phyloP scores from a whole-genome alignment of 2,113 vertebrate genomes.

The Menura novaehollandiae region DNA sequence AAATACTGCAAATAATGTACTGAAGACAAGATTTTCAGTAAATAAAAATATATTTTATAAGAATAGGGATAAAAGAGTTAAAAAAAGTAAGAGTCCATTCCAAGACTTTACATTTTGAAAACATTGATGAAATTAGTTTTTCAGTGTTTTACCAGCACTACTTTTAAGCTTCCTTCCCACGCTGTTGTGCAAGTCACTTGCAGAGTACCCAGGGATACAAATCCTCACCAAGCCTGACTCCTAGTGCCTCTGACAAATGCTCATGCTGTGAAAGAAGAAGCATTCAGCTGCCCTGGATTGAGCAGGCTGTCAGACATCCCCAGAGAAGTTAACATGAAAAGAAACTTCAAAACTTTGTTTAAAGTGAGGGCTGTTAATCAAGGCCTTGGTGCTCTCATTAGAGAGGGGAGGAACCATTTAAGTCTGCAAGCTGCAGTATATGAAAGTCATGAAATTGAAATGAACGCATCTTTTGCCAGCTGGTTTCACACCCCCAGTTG shows the following conservation, averaged over 20 bases:
- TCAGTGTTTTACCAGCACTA: slow-evolving; percentile 37
- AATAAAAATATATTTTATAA: not conserved
- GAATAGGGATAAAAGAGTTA: not conserved
- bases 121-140: slow-evolving; percentile 44
- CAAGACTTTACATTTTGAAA: slow-evolving; percentile 36
- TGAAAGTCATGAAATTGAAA: slow-evolving; percentile 52
- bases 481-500: slow-evolving; percentile 69
- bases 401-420: slow-evolving; percentile 12
- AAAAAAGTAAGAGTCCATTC: not conserved
- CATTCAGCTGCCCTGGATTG: not conserved
- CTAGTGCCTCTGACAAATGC: not conserved
- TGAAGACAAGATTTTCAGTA: not conserved
- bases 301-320: not conserved
- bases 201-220: not conserved
- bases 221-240: not conserved
- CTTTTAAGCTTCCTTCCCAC: slow-evolving; percentile 49
- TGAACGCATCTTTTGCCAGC: slow-evolving; percentile 53
- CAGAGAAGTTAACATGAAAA: not conserved
- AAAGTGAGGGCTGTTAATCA: slow-evolving; percentile 30
- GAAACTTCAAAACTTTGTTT: slow-evolving; percentile 18
- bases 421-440: not conserved
- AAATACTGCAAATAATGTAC: not conserved
- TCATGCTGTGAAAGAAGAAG: not conserved
- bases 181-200: slow-evolving; percentile 35
- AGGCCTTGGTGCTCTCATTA: slow-evolving; percentile 31